These are phyloP conservation scores for Lagenorhynchus albirostris DNA, from an alignment of 2,113 vertebrate genomes.

Conservation along the genomic window DNA sequence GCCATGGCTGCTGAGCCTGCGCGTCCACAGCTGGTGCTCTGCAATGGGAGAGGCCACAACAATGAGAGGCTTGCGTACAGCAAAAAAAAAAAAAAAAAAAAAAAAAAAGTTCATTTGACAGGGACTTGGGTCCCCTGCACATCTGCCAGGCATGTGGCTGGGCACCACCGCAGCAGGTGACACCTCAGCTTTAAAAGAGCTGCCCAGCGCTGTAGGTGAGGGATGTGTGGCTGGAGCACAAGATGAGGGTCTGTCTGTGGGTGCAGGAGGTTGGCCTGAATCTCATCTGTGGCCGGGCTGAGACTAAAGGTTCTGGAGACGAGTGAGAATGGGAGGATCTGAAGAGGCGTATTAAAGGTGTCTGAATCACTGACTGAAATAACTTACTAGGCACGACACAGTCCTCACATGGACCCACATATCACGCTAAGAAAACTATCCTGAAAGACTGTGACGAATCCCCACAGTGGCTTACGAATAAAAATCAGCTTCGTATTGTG, in stretches of 20 bases:
- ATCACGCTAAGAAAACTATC: not conserved
- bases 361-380: not conserved
- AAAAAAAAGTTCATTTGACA: not conserved
- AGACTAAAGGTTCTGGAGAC: not conserved
- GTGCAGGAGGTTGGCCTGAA: not conserved
- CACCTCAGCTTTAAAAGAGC: not conserved
- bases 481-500: not conserved
- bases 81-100: too few species aligned
- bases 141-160: accelerated
- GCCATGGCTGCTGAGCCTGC: too few species aligned
- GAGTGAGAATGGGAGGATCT: not conserved
- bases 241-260: not conserved
- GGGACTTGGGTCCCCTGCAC: not conserved
- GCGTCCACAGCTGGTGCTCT: too few species aligned
- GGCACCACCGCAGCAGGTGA: not conserved
- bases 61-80: too few species aligned
- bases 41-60: too few species aligned
- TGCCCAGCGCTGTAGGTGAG: not conserved
- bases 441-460: not conserved
- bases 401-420: not conserved
- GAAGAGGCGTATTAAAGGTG: not conserved
- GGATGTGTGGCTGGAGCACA: accelerated
- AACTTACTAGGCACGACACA: not conserved
- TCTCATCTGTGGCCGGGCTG: not conserved
- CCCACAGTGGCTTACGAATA: not conserved